A percentile compares a stretch with the other conserved stretches of the same genome.
Evolutionary conservation across 1,140 invertebrate species (phyloP).

Genomic region (Anoplolepis gracilipes): DNA sequence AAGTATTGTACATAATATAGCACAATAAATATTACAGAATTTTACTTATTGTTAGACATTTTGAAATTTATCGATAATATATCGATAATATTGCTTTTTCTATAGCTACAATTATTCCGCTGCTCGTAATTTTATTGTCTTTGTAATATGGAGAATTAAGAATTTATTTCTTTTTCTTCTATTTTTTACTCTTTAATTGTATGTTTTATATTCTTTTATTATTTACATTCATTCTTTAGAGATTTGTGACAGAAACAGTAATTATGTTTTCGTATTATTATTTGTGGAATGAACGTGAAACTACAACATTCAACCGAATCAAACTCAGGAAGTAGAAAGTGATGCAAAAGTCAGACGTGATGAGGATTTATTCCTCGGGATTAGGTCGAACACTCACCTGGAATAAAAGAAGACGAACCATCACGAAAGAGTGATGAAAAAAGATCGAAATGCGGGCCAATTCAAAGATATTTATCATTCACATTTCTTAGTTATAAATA

Average conservation of each 20-base stretch:
- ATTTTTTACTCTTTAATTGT: neutral
- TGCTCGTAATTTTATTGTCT: neutral
- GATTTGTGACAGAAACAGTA: neutral
- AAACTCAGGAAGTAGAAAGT: constrained; percentile 70
- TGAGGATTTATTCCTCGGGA: constrained; percentile 67
- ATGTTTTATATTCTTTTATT: neutral
- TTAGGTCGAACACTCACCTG: constrained; percentile 68
- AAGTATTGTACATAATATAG: neutral
- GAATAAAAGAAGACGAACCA: constrained; percentile 49
- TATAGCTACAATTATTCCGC: neutral
- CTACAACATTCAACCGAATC: constrained; percentile 61
- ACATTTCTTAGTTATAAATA: neutral
- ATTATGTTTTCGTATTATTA: neutral
- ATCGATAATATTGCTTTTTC: neutral
- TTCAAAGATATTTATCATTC: constrained; percentile 6
- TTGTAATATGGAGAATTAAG: neutral
- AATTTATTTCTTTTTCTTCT: neutral
- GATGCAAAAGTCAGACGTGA: constrained; percentile 66
- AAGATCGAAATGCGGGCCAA: constrained; percentile 5
- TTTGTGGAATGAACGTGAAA: constrained; percentile 61
- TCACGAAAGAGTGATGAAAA: constrained; percentile 29
- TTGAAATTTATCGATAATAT: neutral
- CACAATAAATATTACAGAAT: neutral
- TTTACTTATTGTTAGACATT: neutral
- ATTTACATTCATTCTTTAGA: neutral